Evolutionary conservation across 2,113 vertebrate species (phyloP).

Genomic region (Albula goreensis): DNA sequence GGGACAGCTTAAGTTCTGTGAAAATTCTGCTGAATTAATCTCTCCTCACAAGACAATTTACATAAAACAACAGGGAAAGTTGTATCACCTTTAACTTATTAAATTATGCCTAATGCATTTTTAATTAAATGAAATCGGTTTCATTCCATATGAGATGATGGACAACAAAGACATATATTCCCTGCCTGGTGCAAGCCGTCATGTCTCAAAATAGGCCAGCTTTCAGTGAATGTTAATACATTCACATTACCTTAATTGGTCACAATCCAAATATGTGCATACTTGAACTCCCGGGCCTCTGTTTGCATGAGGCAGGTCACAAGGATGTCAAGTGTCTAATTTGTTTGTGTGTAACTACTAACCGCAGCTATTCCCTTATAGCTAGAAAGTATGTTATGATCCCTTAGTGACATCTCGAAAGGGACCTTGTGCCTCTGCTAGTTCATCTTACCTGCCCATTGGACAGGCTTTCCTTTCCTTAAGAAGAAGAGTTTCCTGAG

Average conservation of each 20-base stretch:
- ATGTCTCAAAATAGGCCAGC: neutral
- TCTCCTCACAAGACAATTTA: neutral
- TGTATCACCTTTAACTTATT: too few species aligned
- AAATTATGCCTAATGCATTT: neutral
- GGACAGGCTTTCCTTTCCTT: neutral
- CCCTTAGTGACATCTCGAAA: neutral
- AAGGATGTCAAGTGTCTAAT: neutral
- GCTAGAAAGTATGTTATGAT: neutral
- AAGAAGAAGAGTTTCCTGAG: too few species aligned
- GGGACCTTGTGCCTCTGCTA: neutral
- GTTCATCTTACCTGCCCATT: neutral
- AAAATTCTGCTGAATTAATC: neutral
- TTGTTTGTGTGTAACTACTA: neutral
- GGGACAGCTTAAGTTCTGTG: neutral
- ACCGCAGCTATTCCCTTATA: neutral
- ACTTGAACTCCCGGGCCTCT: neutral
- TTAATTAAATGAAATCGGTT: neutral
- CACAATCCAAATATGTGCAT: slow-evolving; percentile 26
- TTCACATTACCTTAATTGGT: slow-evolving; percentile 19
- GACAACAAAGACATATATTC: neutral
- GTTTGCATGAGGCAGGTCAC: neutral
- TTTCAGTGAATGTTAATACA: neutral
- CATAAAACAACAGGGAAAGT: neutral
- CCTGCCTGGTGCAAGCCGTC: neutral
- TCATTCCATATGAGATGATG: neutral